Evolutionary conservation across 2,888 invertebrate species (phyloP), one percentile per base, ranked within the genome.

Genomic region (Diaprepes abbreviatus): DNA sequence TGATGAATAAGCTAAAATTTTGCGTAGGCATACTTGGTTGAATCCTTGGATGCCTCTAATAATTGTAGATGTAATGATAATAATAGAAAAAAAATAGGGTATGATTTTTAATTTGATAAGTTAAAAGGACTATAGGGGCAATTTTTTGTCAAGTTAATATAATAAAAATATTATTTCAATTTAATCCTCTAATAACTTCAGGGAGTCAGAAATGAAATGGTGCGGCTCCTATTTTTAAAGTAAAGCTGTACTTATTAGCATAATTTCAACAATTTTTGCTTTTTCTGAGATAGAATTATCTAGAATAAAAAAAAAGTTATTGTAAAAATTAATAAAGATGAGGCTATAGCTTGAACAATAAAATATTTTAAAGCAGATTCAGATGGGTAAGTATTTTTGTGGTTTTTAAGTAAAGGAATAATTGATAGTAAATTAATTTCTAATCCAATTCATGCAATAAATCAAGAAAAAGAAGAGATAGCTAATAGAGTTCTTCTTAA

Each of bases 311-410:
- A 79, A 83, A 82, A 78, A 84, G 87, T 78, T 74, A 83, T 74
- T 33, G 79, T 74, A 80, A 88, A 86, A 83, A 88, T 79, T 74
- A 89, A 83, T 74, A 87, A 85, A 75, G 85, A 84, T 14, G 89
- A 89, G 0, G 88, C 87, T 82, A 89, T 83, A 19, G 88, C 84
- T 87, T 89, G 89, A 0, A 83, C 85, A 78, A 89, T 74, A 82
- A 89, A 89, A 80, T 89, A 89, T 85, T 89, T 89, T 83, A 89
- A 79, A 0, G 87, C 84, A n/a, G 88, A 83, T 87, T 89, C 88
- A 0, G 86, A 83, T 0, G 85, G 80, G 76, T 85, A 72, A 76
- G 86, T 78, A 80, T 88, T 88, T 80, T 85, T 85, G 31, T n/a
- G n/a, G n/a, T 81, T 83, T 73, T 84, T 85, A 82, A 89, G 86